Conservation (phyloP, 2,113 vertebrate genomes). For the Mastomys natalensis region DNA sequence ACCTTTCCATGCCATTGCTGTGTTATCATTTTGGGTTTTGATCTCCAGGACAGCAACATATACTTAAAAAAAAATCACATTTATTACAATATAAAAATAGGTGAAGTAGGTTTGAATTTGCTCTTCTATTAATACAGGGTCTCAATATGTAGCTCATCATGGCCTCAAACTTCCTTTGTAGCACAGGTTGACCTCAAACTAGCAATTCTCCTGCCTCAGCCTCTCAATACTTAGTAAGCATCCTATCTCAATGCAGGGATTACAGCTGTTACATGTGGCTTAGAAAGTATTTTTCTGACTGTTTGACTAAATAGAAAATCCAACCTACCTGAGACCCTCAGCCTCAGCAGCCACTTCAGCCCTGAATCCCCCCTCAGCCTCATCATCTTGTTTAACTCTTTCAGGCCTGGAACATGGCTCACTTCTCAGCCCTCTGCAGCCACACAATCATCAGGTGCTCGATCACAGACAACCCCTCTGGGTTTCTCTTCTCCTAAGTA, state of each 20-base stretch:
- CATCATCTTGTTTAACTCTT: not conserved
- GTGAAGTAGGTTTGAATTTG: not conserved
- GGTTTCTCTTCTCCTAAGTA: not conserved
- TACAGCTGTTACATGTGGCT: not conserved
- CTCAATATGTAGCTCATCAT: not conserved
- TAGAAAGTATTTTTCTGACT: not conserved
- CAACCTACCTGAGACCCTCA: not conserved
- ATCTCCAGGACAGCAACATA: too few relatives aligned
- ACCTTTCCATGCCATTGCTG: not conserved
- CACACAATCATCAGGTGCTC: not conserved
- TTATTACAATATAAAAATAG: not conserved
- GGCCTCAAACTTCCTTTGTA: not conserved
- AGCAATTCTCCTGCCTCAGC: not conserved
- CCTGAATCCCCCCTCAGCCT: not conserved
- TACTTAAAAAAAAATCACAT: not conserved
- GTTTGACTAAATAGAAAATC: not conserved
- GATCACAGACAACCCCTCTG: not conserved
- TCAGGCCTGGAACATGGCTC: not conserved
- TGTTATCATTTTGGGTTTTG: not conserved
- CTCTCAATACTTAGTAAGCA: not conserved
- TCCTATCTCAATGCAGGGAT: not conserved
- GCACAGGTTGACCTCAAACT: not conserved
- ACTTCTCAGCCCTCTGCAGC: not conserved
- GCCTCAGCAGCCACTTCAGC: not conserved
- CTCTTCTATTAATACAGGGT: not conserved